Conservation (phyloP, 2,888 invertebrate species). For the Cryptophagus acutangulus region DNA sequence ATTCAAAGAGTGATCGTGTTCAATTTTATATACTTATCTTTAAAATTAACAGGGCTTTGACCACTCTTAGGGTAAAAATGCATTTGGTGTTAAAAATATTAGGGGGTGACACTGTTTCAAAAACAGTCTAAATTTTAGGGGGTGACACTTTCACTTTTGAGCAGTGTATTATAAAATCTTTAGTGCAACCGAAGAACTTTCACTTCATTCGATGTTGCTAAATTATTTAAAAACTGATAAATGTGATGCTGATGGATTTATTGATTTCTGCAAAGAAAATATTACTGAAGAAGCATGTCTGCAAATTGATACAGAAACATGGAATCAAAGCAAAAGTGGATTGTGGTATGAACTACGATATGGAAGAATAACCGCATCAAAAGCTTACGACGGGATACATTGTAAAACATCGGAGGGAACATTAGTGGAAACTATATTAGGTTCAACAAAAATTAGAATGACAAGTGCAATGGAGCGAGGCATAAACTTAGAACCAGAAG, state of each 20-base stretch:
- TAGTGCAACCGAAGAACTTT: neutral
- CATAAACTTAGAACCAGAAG: slow-evolving; percentile 13
- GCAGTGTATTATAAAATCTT: neutral
- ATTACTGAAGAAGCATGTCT: slow-evolving; percentile 10
- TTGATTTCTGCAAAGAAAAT: slow-evolving; percentile 10
- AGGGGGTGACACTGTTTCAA: too few species aligned
- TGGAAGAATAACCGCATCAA: slow-evolving; percentile 22
- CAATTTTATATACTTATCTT: too few species aligned
- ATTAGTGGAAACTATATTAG: slow-evolving; percentile 6
- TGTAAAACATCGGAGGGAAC: slow-evolving; percentile 15
- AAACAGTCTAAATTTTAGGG: too few species aligned
- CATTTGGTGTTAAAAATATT: too few species aligned
- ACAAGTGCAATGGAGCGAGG: slow-evolving; percentile 19
- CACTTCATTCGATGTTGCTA: neutral
- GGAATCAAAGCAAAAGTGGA: slow-evolving; percentile 10
- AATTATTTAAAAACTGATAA: slow-evolving; percentile 9
- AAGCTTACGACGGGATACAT: slow-evolving; percentile 12
- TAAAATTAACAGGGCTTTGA: too few species aligned
- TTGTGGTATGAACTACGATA: slow-evolving; percentile 20
- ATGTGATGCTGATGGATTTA: slow-evolving; percentile 7
- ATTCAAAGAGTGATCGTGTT: too few species aligned
- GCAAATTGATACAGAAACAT: slow-evolving; percentile 12
- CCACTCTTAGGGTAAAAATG: too few species aligned
- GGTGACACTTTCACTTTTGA: too few species aligned
- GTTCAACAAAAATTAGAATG: slow-evolving; percentile 11